phyloP scores from a whole-genome alignment of 2,888 invertebrate genomes.

The Oegoconia quadripuncta region DNA sequence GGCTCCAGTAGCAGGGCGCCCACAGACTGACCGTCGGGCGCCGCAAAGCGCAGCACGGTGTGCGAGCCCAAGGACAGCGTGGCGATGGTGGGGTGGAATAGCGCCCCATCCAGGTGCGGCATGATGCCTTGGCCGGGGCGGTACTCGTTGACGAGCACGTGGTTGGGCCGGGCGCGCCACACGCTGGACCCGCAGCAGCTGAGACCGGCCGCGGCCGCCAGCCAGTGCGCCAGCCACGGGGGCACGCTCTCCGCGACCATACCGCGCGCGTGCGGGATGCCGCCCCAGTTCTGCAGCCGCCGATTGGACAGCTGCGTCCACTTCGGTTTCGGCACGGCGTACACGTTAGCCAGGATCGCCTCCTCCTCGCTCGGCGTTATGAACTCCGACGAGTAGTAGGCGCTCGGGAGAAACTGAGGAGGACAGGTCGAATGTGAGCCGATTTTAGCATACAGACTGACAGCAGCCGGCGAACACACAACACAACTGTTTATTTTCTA shows the following conservation, averaged over 20 bases:
- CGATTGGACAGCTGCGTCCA: conserved; percentile 96
- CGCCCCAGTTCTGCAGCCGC: conserved; percentile 98
- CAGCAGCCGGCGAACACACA: too few species aligned
- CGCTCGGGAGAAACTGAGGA: conserved; percentile 46
- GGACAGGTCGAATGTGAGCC: background rate
- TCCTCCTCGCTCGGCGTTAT: conserved; percentile 86
- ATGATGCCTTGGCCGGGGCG: conserved; percentile 96
- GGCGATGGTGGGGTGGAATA: conserved; percentile 95
- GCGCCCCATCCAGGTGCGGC: conserved; percentile 97
- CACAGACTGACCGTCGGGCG: conserved; percentile 11
- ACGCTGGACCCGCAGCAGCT: background rate
- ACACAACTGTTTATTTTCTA: too few species aligned
- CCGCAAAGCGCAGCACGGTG: conserved; percentile 80
- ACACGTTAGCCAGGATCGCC: conserved; percentile 85
- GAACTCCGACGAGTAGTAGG: conserved; percentile 93
- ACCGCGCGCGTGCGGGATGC: conserved; percentile 94
- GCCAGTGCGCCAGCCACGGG: conserved; percentile 82
- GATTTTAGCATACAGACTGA: background rate
- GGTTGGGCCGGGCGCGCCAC: too few species aligned
- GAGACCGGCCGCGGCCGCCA: background rate
- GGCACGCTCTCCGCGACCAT: conserved; percentile 96
- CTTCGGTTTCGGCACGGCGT: conserved; percentile 92
- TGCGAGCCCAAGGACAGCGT: conserved; percentile 96
- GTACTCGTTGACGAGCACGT: conserved; percentile 97
- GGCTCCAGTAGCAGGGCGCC: conserved; percentile 88